Evolutionary conservation across 35 echinoderm and acorn worm genomes (phyloP).

Genomic region (Lytechinus pictus): DNA sequence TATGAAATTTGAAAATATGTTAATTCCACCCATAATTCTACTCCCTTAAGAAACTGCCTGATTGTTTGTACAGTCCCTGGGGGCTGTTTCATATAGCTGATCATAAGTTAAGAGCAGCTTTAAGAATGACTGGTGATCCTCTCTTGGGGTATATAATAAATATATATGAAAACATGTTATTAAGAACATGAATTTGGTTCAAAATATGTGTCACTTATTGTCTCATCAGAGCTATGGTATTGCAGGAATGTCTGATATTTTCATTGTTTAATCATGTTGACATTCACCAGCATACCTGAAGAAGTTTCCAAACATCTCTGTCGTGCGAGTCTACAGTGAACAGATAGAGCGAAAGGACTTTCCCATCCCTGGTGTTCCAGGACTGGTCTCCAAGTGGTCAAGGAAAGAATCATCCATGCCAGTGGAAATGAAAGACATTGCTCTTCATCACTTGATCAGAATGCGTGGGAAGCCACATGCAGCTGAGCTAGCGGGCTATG

Average conservation of each 20-base stretch:
- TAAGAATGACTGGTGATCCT: no score
- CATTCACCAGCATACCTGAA: conserved; percentile 65
- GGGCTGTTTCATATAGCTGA: no score
- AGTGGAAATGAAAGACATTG: conserved; percentile 4
- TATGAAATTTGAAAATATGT: no score
- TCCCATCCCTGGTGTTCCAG: conserved; percentile 69
- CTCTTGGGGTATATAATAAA: no score
- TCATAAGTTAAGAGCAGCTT: no score
- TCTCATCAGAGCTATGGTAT: no score
- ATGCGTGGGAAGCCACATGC: conserved; percentile 39
- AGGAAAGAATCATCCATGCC: conserved; percentile 52
- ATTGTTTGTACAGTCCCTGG: no score
- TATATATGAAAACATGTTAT: no score
- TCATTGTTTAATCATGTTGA: neutral
- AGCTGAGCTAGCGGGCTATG: neutral
- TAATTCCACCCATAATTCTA: no score
- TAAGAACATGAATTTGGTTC: no score
- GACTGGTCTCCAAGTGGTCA: conserved; percentile 51
- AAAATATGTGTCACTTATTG: no score
- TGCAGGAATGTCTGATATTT: neutral
- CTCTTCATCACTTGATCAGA: conserved; percentile 63
- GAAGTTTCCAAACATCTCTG: conserved; percentile 58
- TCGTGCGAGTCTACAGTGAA: conserved; percentile 86
- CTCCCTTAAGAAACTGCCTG: no score
- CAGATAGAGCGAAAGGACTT: conserved; percentile 67